Percentiles rank a stretch among this genome's conserved stretches.
Evolutionary conservation across 2,888 invertebrate genomes (phyloP).

Genomic region (Nycteola revayana): DNA sequence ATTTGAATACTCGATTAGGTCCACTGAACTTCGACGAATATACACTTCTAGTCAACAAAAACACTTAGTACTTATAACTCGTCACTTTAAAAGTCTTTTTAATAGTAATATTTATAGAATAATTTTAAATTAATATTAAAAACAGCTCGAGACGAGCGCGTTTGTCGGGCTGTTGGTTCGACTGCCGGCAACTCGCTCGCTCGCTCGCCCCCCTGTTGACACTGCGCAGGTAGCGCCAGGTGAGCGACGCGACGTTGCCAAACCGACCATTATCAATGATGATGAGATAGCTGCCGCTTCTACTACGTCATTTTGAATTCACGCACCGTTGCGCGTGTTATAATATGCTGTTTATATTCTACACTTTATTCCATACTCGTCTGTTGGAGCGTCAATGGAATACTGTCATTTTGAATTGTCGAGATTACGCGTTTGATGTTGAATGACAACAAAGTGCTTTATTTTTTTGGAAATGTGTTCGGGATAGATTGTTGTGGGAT

Average conservation of each 20-base stretch:
- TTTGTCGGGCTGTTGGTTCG: slow-evolving; percentile 65
- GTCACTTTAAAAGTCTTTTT: slow-evolving; percentile 32
- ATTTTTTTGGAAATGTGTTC: slow-evolving; percentile 27
- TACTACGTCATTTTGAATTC: slow-evolving; percentile 58
- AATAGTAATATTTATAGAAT: slow-evolving; percentile 47
- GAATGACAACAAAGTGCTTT: slow-evolving; percentile 15
- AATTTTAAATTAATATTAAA: slow-evolving; percentile 42
- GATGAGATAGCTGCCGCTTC: slow-evolving; percentile 69
- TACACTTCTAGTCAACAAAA: slow-evolving; percentile 40
- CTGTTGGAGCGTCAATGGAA: slow-evolving; percentile 46
- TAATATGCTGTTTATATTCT: slow-evolving; percentile 49
- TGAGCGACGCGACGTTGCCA: slow-evolving; percentile 79
- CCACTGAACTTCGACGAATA: slow-evolving; percentile 37
- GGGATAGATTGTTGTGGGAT: slow-evolving; percentile 26
- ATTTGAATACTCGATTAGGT: slow-evolving; percentile 37
- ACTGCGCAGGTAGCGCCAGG: slow-evolving; percentile 80
- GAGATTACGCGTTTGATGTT: slow-evolving; percentile 26
- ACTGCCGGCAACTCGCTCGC: slow-evolving; percentile 66
- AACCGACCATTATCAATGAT: slow-evolving; percentile 78
- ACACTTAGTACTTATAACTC: slow-evolving; percentile 35
- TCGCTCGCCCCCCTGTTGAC: slow-evolving; percentile 74
- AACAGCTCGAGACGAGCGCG: slow-evolving; percentile 58
- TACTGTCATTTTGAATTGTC: slow-evolving; percentile 29
- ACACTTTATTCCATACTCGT: slow-evolving; percentile 28
- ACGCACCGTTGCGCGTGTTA: slow-evolving; percentile 54